Percentiles rank a stretch among this genome's conserved stretches.
These are phyloP conservation scores for Eucera pruinosa DNA, from an alignment of 2,888 invertebrate genomes.

Conservation along the genomic window DNA sequence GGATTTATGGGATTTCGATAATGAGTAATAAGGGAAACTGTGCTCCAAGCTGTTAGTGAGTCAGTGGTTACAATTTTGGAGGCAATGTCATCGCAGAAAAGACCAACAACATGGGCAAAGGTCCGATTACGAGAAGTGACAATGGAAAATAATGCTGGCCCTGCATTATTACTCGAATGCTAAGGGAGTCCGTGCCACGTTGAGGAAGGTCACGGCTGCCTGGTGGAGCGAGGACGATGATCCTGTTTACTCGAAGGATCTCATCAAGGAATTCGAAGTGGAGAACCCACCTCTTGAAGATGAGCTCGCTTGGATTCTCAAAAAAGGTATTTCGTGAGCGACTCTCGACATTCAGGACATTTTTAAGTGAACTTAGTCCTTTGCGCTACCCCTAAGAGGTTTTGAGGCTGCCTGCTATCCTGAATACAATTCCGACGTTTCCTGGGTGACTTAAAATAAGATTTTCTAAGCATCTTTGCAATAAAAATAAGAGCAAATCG, in stretches of 20 bases:
- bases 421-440: too few species aligned
- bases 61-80: conserved; percentile 1
- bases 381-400: not conserved
- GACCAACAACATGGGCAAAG: conserved; percentile 37
- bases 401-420: too few species aligned
- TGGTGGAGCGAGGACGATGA: conserved; percentile 86
- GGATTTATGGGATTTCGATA: not conserved
- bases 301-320: conserved; percentile 90
- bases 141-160: conserved; percentile 88
- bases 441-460: too few species aligned
- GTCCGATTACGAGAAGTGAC: conserved; percentile 47
- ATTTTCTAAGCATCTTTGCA: too few species aligned
- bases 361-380: not conserved
- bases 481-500: too few species aligned
- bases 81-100: conserved; percentile 51
- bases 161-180: conserved; percentile 93
- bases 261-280: conserved; percentile 94
- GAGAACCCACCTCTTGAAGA: conserved; percentile 91
- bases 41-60: not conserved
- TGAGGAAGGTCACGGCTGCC: conserved; percentile 84
- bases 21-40: not conserved
- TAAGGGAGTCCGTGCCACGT: conserved; percentile 75
- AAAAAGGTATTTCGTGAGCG: conserved; percentile 85
- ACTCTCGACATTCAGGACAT: not conserved
- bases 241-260: conserved; percentile 90